These are phyloP conservation scores for Malaclemys terrapin DNA, from an alignment of 2,113 vertebrate species.

Conservation along the genomic window DNA sequence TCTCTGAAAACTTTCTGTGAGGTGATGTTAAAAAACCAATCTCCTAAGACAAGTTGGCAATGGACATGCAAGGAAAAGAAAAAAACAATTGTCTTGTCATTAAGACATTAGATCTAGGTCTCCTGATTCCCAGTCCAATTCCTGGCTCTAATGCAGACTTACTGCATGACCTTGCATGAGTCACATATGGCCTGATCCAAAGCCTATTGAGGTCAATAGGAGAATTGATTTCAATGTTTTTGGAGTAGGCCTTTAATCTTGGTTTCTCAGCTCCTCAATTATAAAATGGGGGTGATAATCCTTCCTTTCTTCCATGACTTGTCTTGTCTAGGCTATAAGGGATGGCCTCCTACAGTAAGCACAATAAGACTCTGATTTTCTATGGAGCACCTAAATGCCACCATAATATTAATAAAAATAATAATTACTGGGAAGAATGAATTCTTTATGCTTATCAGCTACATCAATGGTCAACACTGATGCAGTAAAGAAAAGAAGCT, in stretches of 20 bases:
- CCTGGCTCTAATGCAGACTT: accelerated
- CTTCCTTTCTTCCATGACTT: background rate
- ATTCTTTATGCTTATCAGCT: background rate
- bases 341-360: background rate
- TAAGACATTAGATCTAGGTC: background rate
- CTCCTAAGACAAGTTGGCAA: background rate
- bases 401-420: accelerated
- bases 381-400: background rate
- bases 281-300: background rate
- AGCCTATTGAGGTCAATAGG: accelerated
- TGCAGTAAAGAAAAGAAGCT: background rate
- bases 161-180: accelerated
- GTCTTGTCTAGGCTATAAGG: background rate
- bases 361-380: background rate
- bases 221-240: background rate
- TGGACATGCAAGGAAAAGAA: background rate
- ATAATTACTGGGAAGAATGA: accelerated
- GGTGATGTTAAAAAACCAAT: background rate
- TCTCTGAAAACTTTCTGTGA: background rate
- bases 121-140: background rate
- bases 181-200: background rate
- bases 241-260: background rate
- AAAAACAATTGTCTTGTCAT: background rate
- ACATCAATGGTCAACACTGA: accelerated
- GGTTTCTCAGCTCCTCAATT: background rate